These are phyloP conservation scores for Drosophila kanekoi DNA, from an alignment of 2,888 invertebrate species.

Conservation along the genomic window DNA sequence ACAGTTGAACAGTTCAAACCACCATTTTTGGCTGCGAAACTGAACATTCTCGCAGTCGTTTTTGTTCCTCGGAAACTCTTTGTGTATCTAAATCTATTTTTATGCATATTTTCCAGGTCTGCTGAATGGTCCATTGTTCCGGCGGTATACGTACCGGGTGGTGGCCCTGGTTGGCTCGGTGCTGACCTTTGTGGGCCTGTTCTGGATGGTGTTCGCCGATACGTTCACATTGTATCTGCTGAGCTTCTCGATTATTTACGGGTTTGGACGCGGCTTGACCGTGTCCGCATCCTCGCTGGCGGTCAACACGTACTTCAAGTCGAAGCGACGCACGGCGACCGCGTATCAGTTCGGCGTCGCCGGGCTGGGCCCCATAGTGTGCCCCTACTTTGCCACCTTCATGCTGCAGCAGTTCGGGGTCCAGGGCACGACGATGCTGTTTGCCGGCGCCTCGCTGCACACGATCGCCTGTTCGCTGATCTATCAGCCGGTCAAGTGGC, in stretches of 20 bases:
- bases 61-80: background rate
- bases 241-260: slow-evolving; percentile 73
- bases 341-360: slow-evolving; percentile 90
- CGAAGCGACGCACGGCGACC: slow-evolving; percentile 89
- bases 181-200: slow-evolving; percentile 87
- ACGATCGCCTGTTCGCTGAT: slow-evolving; percentile 89
- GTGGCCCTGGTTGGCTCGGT: slow-evolving; percentile 88
- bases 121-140: slow-evolving; percentile 90
- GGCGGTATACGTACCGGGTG: slow-evolving; percentile 89
- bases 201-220: slow-evolving; percentile 88
- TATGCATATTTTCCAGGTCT: slow-evolving; percentile 81
- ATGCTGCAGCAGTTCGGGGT: slow-evolving; percentile 88
- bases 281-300: slow-evolving; percentile 90
- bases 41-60: too few relatives aligned
- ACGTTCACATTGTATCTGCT: slow-evolving; percentile 88
- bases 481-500: slow-evolving; percentile 91
- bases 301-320: slow-evolving; percentile 90
- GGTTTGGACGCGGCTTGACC: slow-evolving; percentile 88
- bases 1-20: too few relatives aligned
- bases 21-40: too few relatives aligned
- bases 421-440: slow-evolving; percentile 88
- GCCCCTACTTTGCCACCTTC: slow-evolving; percentile 89
- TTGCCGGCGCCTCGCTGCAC: slow-evolving; percentile 89
- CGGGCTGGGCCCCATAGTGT: slow-evolving; percentile 90
- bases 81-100: background rate